Evolutionary conservation across 2,888 invertebrate species (phyloP).

Genomic region (Parasteatoda lunata): DNA sequence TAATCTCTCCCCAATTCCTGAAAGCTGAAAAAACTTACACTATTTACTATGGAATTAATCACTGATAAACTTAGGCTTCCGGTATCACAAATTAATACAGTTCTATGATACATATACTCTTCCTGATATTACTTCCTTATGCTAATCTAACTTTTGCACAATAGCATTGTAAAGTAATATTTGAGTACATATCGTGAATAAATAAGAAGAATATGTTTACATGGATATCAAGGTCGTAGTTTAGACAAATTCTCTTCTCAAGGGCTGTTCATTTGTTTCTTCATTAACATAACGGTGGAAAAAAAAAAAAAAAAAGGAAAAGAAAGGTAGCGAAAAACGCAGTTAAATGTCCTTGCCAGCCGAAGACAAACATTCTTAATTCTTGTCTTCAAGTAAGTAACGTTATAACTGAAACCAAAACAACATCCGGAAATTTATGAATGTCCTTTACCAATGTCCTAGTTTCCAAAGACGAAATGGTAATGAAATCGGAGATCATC

Average conservation of each 20-base stretch:
- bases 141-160: no score
- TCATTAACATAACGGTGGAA: constrained; percentile 41
- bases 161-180: no score
- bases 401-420: constrained; percentile 10
- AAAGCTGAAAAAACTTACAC: no score
- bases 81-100: no score
- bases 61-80: no score
- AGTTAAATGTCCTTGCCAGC: constrained; percentile 33
- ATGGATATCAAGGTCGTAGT: constrained; percentile 19
- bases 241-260: constrained; percentile 20
- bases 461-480: background rate
- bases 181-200: no score
- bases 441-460: constrained; percentile 8
- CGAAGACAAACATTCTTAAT: background rate
- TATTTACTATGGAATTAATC: no score
- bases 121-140: no score
- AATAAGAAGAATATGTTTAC: constrained; percentile 8
- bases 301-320: background rate
- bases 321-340: constrained; percentile 11
- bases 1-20: no score
- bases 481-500: background rate
- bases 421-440: constrained; percentile 22
- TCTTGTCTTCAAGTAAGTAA: background rate
- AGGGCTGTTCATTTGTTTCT: constrained; percentile 11
- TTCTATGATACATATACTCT: no score